These are phyloP conservation scores for Lycaon pictus DNA, from an alignment of 2,113 vertebrate genomes.

Conservation along the genomic window DNA sequence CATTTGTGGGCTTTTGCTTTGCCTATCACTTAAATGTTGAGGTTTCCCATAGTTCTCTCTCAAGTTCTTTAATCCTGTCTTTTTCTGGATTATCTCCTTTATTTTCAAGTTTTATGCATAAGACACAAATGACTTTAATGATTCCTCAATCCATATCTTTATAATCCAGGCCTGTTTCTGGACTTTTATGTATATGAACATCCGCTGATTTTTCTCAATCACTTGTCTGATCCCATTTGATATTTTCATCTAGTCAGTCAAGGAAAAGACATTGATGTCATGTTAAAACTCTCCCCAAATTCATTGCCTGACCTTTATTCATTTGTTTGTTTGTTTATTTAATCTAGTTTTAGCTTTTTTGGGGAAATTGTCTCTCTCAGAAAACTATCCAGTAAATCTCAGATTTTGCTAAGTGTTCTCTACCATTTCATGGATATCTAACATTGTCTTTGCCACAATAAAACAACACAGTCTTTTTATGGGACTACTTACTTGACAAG, in stretches of 20 bases:
- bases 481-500: neutral
- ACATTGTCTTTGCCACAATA: neutral
- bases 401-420: neutral
- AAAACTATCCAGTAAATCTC: neutral
- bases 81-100: neutral
- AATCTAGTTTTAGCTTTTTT: neutral
- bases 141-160: neutral
- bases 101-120: conserved; percentile 5
- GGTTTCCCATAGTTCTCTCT: neutral
- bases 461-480: neutral
- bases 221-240: neutral
- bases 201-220: neutral
- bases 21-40: neutral
- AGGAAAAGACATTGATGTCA: neutral
- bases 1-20: neutral
- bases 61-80: neutral
- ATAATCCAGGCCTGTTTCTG: neutral
- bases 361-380: neutral
- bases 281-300: neutral
- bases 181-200: neutral
- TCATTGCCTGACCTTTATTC: neutral
- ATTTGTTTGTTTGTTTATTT: neutral
- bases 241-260: neutral
- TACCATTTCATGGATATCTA: neutral
- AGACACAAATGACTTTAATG: neutral